These are phyloP conservation scores for Seira sanloemensis DNA, from an alignment of 2,888 invertebrate genomes.

Conservation along the genomic window DNA sequence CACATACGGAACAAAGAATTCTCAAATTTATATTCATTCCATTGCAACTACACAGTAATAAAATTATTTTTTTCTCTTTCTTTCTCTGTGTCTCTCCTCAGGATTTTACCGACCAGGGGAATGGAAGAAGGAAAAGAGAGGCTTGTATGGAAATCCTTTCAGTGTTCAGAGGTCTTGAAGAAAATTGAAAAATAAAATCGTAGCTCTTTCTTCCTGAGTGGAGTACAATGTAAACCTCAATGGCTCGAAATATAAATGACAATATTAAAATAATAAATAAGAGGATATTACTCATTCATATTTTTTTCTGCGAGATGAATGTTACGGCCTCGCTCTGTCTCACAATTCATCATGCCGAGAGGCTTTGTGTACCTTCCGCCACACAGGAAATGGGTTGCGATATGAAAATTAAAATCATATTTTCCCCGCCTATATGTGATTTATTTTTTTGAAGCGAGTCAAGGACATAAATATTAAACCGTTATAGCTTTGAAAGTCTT, in stretches of 20 bases:
- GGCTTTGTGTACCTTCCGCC: not conserved
- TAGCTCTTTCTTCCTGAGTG: not conserved
- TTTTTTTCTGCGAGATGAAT: no score
- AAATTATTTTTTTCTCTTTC: constrained; percentile 30
- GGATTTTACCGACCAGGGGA: not conserved
- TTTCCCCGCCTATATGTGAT: no score
- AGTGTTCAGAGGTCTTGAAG: not conserved
- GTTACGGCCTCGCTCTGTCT: no score
- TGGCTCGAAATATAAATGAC: not conserved
- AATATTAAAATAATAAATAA: constrained; percentile 1
- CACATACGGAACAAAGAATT: constrained; percentile 1
- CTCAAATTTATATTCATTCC: constrained; percentile 31
- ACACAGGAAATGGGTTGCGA: no score
- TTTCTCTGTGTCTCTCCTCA: no score
- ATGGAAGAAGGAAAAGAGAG: not conserved
- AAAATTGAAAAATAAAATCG: constrained; percentile 4
- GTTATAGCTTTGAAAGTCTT: no score
- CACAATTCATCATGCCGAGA: not conserved
- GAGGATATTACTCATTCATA: not conserved
- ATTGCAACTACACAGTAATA: constrained; percentile 9
- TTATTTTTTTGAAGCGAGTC: no score
- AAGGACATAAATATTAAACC: no score
- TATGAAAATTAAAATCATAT: no score
- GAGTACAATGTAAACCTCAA: not conserved
- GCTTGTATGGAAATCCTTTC: not conserved